A percentile compares a stretch with the other conserved stretches of the same genome.
phyloP scores from a whole-genome alignment of 2,888 invertebrate species.

The Chrysolina oricalcia region DNA sequence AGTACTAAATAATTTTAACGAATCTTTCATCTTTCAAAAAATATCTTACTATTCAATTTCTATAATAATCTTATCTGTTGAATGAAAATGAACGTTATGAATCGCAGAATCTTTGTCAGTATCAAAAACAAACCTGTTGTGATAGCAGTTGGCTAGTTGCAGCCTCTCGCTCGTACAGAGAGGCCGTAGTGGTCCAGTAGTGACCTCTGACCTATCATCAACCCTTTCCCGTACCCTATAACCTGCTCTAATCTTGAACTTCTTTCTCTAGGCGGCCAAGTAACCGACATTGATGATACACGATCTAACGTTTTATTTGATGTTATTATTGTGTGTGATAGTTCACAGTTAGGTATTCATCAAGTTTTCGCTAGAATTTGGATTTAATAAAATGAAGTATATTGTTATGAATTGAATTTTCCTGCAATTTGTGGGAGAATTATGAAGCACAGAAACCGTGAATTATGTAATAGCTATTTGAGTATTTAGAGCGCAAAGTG shows the following conservation, averaged over 20 bases:
- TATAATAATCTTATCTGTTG: neutral
- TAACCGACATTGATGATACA: neutral
- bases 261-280: neutral
- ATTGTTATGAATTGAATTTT: too few relatives aligned
- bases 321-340: too few relatives aligned
- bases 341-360: too few relatives aligned
- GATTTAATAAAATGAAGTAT: too few relatives aligned
- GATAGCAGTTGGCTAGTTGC: slow-evolving; percentile 18
- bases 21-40: too few relatives aligned
- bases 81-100: neutral
- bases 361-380: too few relatives aligned
- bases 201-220: slow-evolving; percentile 31
- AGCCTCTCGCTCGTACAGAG: slow-evolving; percentile 4
- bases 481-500: too few relatives aligned
- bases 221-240: slow-evolving; percentile 17
- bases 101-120: neutral
- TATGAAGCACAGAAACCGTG: too few relatives aligned
- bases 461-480: too few relatives aligned
- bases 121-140: slow-evolving; percentile 32
- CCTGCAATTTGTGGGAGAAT: too few relatives aligned
- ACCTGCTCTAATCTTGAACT: slow-evolving; percentile 13
- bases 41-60: neutral
- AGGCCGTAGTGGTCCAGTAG: slow-evolving; percentile 26
- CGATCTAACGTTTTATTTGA: too few relatives aligned
- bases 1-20: too few relatives aligned